Percentiles rank a stretch among this genome's conserved stretches.
These are phyloP conservation scores for Leucozona laternaria DNA, from an alignment of 2,888 invertebrate species.

Conservation along the genomic window DNA sequence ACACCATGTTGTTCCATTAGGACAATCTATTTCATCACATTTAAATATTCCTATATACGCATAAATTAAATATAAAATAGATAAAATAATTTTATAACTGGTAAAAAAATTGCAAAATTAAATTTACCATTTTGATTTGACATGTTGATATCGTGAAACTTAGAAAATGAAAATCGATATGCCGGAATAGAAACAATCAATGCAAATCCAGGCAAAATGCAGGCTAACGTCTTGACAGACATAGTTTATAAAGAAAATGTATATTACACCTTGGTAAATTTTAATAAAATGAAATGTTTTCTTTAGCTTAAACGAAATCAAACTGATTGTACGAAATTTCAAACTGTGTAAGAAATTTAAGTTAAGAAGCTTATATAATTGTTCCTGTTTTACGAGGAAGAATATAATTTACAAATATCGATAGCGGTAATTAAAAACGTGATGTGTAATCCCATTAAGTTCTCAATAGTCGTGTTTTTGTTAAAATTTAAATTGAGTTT, in stretches of 20 bases:
- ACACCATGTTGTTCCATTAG: constrained; percentile 4
- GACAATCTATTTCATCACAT: constrained; percentile 39
- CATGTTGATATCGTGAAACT: constrained; percentile 7
- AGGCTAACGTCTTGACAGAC: not conserved
- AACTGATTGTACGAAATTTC: not conserved
- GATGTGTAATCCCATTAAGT: not conserved
- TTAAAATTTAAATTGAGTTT: not conserved
- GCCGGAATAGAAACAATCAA: not conserved
- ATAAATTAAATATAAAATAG: not conserved
- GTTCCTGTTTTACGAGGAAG: not conserved
- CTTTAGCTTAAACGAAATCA: not conserved
- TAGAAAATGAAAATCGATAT: constrained; percentile 7
- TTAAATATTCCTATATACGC: constrained; percentile 15
- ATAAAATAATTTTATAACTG: not conserved
- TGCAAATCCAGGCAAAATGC: not conserved
- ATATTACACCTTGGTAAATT: no score
- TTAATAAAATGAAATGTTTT: not conserved
- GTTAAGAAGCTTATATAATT: not conserved
- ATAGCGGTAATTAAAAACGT: constrained; percentile 5
- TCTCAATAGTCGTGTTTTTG: not conserved
- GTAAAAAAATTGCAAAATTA: not conserved
- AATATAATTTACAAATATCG: no score
- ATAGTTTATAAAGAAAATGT: not conserved
- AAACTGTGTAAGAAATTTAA: not conserved
- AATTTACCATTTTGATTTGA: constrained; percentile 11